Percentiles rank a stretch among this genome's conserved stretches.
Conservation (phyloP, 2,797 vertebrate species). For the Oreortyx pictus region DNA sequence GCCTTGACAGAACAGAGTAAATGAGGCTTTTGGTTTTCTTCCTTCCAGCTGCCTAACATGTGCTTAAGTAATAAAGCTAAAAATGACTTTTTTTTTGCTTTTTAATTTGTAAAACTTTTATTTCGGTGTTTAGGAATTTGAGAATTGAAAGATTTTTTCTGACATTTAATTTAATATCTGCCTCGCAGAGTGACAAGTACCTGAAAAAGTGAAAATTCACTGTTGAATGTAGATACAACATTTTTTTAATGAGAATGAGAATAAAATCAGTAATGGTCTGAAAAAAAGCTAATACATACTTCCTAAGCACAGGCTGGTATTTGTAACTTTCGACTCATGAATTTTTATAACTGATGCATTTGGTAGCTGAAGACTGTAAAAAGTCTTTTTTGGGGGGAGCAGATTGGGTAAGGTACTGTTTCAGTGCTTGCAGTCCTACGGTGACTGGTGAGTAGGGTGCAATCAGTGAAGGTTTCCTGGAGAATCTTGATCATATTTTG, state of each 20-base stretch:
- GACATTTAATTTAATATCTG: background rate
- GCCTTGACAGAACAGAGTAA: slow-evolving; percentile 72
- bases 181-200: background rate
- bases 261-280: background rate
- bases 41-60: slow-evolving; percentile 39
- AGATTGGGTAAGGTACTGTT: background rate
- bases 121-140: background rate
- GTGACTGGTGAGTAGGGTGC: background rate
- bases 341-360: background rate
- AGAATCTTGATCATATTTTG: background rate
- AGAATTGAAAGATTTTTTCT: background rate
- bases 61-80: slow-evolving; percentile 52
- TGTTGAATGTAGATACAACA: background rate
- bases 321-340: background rate
- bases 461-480: background rate
- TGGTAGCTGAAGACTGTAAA: background rate
- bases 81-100: background rate
- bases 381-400: background rate
- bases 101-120: background rate
- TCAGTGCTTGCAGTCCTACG: background rate
- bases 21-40: slow-evolving; percentile 34
- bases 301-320: background rate
- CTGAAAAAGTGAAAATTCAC: background rate
- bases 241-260: background rate
- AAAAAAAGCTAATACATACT: background rate